These are phyloP conservation scores for Epinotia bilunana DNA, from an alignment of 2,888 invertebrate genomes.

Conservation along the genomic window DNA sequence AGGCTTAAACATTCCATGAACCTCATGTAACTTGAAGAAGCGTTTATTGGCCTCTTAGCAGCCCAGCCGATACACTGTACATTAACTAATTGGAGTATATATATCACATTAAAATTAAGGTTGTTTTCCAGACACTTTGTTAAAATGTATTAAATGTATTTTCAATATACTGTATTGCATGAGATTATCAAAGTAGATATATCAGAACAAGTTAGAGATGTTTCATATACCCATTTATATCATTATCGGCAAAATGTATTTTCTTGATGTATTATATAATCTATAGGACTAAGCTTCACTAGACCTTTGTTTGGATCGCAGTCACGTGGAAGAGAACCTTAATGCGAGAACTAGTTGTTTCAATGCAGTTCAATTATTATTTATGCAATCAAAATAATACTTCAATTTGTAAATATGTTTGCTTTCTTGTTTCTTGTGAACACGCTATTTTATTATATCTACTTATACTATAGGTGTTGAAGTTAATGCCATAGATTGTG, in stretches of 20 bases:
- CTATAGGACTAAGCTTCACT: slow-evolving; percentile 10
- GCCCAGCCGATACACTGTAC: slow-evolving; percentile 55
- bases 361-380: slow-evolving; percentile 34
- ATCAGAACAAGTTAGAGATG: slow-evolving; percentile 26
- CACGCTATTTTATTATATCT: slow-evolving; percentile 70
- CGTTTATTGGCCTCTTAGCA: slow-evolving; percentile 67
- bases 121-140: slow-evolving; percentile 57
- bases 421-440: slow-evolving; percentile 64
- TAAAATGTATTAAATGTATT: slow-evolving; percentile 40
- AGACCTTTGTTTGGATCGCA: neutral
- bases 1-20: slow-evolving; percentile 83
- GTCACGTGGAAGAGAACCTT: slow-evolving; percentile 42
- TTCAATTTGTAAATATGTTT: slow-evolving; percentile 79
- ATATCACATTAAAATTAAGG: slow-evolving; percentile 43
- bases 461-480: slow-evolving; percentile 70
- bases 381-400: slow-evolving; percentile 36
- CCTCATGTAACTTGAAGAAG: slow-evolving; percentile 72
- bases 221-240: slow-evolving; percentile 30
- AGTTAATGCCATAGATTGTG: slow-evolving; percentile 65
- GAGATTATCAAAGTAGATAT: slow-evolving; percentile 45
- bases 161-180: slow-evolving; percentile 37
- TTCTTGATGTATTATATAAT: slow-evolving; percentile 30
- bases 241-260: slow-evolving; percentile 27
- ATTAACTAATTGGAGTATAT: slow-evolving; percentile 54
- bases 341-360: slow-evolving; percentile 36